phyloP scores from a whole-genome alignment of 2,888 invertebrate genomes.

The Synanthedon vespiformis region DNA sequence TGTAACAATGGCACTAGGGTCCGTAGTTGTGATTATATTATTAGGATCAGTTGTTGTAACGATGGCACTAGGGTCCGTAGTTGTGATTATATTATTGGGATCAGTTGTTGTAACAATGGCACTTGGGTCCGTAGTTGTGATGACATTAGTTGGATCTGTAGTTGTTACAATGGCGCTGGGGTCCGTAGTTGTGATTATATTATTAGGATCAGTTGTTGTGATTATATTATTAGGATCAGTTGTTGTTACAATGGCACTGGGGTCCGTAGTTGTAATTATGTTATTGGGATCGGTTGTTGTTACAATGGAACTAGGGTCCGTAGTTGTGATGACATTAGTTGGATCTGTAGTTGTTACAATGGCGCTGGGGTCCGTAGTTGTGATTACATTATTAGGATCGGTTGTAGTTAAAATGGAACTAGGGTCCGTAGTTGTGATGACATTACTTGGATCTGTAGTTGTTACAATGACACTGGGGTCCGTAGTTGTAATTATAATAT shows the following conservation, averaged over 20 bases:
- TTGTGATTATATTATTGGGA: background rate
- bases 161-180: constrained; percentile 3
- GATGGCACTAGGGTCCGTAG: background rate
- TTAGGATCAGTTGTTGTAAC: background rate
- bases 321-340: background rate
- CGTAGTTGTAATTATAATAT: background rate
- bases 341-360: background rate
- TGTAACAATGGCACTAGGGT: constrained; percentile 1
- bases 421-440: constrained; percentile 1
- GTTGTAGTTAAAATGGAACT: constrained; percentile 2
- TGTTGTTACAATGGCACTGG: constrained; percentile 4
- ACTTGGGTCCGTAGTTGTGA: constrained; percentile 2
- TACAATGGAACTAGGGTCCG: constrained; percentile 1
- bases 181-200: constrained; percentile 1
- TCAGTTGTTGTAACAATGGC: constrained; percentile 1
- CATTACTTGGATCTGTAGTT: constrained; percentile 1
- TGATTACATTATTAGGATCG: background rate
- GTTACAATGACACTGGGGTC: constrained; percentile 3
- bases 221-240: constrained; percentile 2
- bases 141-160: background rate
- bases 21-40: constrained; percentile 1
- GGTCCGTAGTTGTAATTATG: constrained; percentile 1
- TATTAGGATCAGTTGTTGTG: constrained; percentile 3
- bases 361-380: constrained; percentile 1
- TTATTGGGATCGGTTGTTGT: background rate